These are phyloP conservation scores for Pristis pectinata DNA, from an alignment of 2,797 vertebrate species.

Conservation along the genomic window DNA sequence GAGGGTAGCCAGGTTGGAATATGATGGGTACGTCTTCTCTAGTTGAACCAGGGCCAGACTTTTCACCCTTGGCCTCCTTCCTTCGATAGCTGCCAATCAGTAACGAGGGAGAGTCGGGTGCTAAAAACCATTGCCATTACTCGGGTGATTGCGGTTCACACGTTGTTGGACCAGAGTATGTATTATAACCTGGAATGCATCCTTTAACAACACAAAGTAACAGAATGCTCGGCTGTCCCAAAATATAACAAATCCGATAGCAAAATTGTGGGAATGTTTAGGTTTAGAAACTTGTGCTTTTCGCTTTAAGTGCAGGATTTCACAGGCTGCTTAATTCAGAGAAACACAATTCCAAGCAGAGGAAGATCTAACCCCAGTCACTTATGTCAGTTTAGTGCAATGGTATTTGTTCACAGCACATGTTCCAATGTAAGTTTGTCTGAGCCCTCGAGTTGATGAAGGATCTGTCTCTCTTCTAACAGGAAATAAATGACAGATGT, in stretches of 20 bases:
- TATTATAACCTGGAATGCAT: neutral
- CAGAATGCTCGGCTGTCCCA: too few relatives aligned
- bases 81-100: neutral
- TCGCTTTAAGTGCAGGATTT: neutral
- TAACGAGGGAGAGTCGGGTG: neutral
- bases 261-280: neutral
- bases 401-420: neutral
- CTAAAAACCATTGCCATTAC: too few relatives aligned
- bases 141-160: too few relatives aligned
- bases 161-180: too few relatives aligned
- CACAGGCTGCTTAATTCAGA: neutral
- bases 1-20: too few relatives aligned
- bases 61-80: neutral
- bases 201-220: neutral
- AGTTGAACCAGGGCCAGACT: neutral
- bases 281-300: neutral
- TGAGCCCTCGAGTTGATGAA: neutral
- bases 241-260: too few relatives aligned
- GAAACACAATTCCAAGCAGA: neutral
- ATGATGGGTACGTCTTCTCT: neutral
- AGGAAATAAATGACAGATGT: constrained; percentile 88
- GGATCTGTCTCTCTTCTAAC: constrained; percentile 20
- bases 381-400: neutral
- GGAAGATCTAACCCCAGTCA: neutral
- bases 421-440: neutral